Percentiles rank a stretch among this genome's conserved stretches.
Conservation (phyloP, 2,797 vertebrate genomes). For the Chelon labrosus region DNA sequence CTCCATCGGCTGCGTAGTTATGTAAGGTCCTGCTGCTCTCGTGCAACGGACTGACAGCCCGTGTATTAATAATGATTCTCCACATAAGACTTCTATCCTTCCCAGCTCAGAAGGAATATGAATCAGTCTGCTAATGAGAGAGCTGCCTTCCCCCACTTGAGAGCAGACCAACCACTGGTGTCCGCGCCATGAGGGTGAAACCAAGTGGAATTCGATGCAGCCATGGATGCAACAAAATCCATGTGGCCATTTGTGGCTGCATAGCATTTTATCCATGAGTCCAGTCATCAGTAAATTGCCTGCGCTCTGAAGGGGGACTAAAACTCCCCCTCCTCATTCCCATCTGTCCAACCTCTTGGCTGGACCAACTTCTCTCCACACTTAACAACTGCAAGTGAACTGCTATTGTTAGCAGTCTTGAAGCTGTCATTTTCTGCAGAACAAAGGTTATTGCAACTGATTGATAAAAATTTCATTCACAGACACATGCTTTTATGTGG, state of each 20-base stretch:
- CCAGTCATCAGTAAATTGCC: constrained; percentile 82
- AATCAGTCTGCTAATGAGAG: constrained; percentile 82
- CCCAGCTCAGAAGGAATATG: constrained; percentile 80
- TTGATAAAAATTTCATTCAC: constrained; percentile 87
- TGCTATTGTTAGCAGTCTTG: constrained; percentile 86
- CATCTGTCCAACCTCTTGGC: constrained; percentile 17
- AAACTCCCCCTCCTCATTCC: background rate
- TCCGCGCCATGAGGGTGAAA: constrained; percentile 61
- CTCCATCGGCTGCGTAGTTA: constrained; percentile 58
- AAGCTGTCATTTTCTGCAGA: constrained; percentile 83
- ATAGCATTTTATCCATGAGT: constrained; percentile 78
- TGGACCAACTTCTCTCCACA: constrained; percentile 52
- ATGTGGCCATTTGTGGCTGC: constrained; percentile 80
- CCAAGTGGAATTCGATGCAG: constrained; percentile 69
- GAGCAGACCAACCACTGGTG: constrained; percentile 64
- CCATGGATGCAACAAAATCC: constrained; percentile 74
- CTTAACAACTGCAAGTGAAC: constrained; percentile 75
- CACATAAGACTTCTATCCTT: constrained; percentile 75
- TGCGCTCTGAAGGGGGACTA: constrained; percentile 65
- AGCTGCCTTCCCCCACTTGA: constrained; percentile 65
- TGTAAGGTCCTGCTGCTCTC: constrained; percentile 74
- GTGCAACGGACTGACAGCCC: constrained; percentile 73
- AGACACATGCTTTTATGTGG: constrained; percentile 83
- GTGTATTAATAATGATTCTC: constrained; percentile 83
- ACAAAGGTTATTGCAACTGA: constrained; percentile 86